phyloP scores from a whole-genome alignment of 2,113 vertebrate genomes.

The Spea bombifrons region DNA sequence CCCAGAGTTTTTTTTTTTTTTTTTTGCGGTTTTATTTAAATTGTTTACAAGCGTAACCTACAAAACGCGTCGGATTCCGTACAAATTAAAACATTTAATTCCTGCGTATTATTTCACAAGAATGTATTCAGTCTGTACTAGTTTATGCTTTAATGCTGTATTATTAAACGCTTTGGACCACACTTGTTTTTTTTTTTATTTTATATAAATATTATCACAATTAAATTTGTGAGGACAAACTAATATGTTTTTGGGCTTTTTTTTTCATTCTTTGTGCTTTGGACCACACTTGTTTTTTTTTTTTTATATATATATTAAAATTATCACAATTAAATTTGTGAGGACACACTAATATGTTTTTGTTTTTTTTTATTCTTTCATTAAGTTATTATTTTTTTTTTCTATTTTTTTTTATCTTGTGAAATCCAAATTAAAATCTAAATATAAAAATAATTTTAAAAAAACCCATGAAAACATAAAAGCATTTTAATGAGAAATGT shows the following conservation, averaged over 20 bases:
- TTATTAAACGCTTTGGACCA: slow-evolving; percentile 28
- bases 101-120: slow-evolving; percentile 21
- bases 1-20: neutral
- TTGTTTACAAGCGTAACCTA: neutral
- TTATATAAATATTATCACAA: slow-evolving; percentile 7
- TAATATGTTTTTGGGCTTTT: neutral
- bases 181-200: slow-evolving; percentile 3
- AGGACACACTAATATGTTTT: neutral
- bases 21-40: neutral
- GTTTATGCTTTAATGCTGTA: slow-evolving; percentile 29
- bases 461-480: too few relatives aligned
- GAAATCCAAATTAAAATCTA: too few relatives aligned
- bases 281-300: neutral
- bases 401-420: too few relatives aligned
- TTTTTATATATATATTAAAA: too few relatives aligned
- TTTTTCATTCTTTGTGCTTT: neutral
- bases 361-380: neutral
- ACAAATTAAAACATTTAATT: neutral
- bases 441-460: too few relatives aligned
- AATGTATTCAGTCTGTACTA: slow-evolving; percentile 35
- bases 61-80: neutral
- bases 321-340: slow-evolving; percentile 11
- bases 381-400: too few relatives aligned
- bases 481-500: too few relatives aligned
- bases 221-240: slow-evolving; percentile 3